These are phyloP conservation scores for Macropodus opercularis DNA, from an alignment of 2,797 vertebrate species.

Conservation along the genomic window DNA sequence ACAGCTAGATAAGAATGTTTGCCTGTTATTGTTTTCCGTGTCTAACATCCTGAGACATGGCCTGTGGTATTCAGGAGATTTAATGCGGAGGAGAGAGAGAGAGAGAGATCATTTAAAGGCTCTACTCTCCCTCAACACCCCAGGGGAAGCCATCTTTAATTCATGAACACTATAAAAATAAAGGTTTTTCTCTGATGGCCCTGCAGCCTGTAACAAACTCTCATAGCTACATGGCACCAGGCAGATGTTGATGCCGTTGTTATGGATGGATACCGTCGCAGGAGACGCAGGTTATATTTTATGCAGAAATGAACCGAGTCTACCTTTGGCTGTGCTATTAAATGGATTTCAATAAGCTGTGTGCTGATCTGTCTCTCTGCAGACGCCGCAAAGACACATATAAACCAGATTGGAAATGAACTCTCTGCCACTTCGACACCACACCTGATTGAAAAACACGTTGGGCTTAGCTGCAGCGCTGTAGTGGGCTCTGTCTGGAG, in stretches of 20 bases:
- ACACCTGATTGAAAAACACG: background rate
- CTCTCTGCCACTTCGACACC: background rate
- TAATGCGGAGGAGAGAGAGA: constrained; percentile 63
- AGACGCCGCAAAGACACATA: constrained; percentile 10
- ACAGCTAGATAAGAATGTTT: constrained; percentile 67
- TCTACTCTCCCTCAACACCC: constrained; percentile 64
- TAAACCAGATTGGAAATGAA: constrained; percentile 11
- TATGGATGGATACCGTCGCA: constrained; percentile 53
- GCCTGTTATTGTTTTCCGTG: constrained; percentile 74
- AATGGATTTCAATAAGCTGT: constrained; percentile 37
- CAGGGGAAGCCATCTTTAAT: constrained; percentile 80
- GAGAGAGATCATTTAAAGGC: constrained; percentile 74
- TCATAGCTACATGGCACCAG: constrained; percentile 52
- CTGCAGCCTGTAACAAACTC: constrained; percentile 74
- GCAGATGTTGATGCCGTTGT: constrained; percentile 66
- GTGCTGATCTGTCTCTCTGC: constrained; percentile 23
- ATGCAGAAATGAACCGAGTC: constrained; percentile 33
- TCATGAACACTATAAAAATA: constrained; percentile 82
- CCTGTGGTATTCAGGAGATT: constrained; percentile 74
- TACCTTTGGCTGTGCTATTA: constrained; percentile 38
- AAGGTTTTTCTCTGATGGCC: constrained; percentile 74
- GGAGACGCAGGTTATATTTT: constrained; percentile 43
- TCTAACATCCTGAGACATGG: constrained; percentile 76
- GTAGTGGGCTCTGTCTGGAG: background rate
- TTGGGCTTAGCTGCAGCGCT: background rate